Evolutionary conservation across 2,113 vertebrate genomes (phyloP).

Genomic region (Tragulus kanchil): DNA sequence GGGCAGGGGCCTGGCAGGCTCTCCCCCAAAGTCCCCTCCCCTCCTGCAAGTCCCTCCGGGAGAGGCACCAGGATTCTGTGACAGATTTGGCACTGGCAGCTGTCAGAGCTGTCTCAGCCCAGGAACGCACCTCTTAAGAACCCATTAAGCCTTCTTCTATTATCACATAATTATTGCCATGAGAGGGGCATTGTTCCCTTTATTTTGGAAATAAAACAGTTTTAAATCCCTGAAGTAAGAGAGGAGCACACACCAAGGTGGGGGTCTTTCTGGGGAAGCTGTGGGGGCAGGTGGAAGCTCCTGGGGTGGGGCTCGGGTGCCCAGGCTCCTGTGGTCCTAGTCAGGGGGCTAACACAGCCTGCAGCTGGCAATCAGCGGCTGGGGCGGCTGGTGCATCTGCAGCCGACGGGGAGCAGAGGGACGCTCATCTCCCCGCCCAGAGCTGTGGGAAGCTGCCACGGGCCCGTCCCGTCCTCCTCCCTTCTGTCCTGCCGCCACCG

Average conservation of each 20-base stretch:
- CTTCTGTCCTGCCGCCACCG: accelerated
- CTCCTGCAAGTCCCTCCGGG: background rate
- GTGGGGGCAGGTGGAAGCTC: background rate
- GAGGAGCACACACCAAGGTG: background rate
- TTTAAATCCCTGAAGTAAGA: conserved; percentile 11
- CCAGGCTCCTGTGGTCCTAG: background rate
- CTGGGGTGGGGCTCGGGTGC: background rate
- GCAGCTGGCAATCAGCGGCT: background rate
- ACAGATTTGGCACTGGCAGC: background rate
- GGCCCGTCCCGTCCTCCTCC: accelerated
- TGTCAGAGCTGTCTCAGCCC: conserved; percentile 1
- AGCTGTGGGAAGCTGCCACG: accelerated
- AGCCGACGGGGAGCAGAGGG: accelerated
- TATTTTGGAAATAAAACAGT: conserved; percentile 60
- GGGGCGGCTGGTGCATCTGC: background rate
- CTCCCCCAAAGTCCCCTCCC: background rate
- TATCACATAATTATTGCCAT: background rate
- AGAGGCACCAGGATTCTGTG: background rate
- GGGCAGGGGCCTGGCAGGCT: background rate
- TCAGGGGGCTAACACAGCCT: background rate
- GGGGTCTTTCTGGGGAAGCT: background rate
- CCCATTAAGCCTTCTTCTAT: conserved; percentile 49
- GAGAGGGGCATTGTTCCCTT: conserved; percentile 60
- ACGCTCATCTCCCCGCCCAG: accelerated
- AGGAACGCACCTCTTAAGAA: background rate